phyloP scores from a whole-genome alignment of 1,140 invertebrate genomes.

The Drosophila santomea region DNA sequence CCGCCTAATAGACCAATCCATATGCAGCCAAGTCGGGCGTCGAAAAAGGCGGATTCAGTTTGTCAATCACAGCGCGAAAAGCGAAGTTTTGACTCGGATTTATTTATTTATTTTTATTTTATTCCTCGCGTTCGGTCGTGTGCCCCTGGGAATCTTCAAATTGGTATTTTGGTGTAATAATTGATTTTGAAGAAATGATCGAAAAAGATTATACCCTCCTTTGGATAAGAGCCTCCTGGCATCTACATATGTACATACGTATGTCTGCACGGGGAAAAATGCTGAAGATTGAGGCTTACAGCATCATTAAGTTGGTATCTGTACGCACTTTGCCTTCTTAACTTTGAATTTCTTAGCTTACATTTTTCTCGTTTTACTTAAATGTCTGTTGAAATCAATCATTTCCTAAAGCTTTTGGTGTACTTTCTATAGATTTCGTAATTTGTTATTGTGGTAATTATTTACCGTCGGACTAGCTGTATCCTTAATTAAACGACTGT shows the following conservation, averaged over 20 bases:
- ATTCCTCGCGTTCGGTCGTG: neutral
- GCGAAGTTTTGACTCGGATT: slow-evolving; percentile 32
- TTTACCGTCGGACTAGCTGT: too few relatives aligned
- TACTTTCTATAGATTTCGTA: too few relatives aligned
- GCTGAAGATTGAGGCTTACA: neutral
- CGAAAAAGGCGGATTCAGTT: slow-evolving; percentile 23
- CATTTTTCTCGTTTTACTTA: neutral
- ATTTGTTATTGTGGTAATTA: too few relatives aligned
- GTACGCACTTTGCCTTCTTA: neutral
- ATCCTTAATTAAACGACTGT: too few relatives aligned
- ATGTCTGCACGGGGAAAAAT: neutral
- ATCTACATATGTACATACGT: neutral
- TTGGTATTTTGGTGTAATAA: slow-evolving; percentile 37
- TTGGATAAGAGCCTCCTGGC: neutral
- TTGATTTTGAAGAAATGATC: slow-evolving; percentile 37
- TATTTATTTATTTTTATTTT: slow-evolving; percentile 14
- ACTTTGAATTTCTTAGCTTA: neutral
- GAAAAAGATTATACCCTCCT: slow-evolving; percentile 11
- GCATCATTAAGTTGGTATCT: neutral
- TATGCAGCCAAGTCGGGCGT: slow-evolving; percentile 42
- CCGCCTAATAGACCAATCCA: slow-evolving; percentile 37
- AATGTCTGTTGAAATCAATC: too few relatives aligned
- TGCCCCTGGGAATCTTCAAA: slow-evolving; percentile 12
- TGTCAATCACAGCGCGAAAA: slow-evolving; percentile 29
- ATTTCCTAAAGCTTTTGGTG: too few relatives aligned